Percentiles rank a stretch among this genome's conserved stretches.
Evolutionary conservation across 2,888 invertebrate species (phyloP).

Genomic region (Dyspetes luteomarginatus): DNA sequence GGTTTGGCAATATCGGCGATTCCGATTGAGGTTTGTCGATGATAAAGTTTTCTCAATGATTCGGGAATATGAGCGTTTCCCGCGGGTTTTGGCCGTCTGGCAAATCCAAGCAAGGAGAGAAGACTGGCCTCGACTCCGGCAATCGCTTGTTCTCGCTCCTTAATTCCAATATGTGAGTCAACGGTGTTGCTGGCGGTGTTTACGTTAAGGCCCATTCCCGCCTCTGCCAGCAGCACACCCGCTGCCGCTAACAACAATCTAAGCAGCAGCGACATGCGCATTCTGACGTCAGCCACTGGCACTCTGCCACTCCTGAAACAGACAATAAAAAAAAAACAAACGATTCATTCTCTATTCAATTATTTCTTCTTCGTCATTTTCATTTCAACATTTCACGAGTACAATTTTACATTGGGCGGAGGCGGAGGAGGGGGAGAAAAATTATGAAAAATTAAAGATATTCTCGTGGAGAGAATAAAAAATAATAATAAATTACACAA

Average conservation of each 20-base stretch:
- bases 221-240: constrained; percentile 77
- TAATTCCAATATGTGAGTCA: constrained; percentile 63
- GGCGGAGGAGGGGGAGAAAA: background rate
- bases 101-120: constrained; percentile 87
- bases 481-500: too few species aligned
- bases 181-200: constrained; percentile 80
- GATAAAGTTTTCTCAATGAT: constrained; percentile 92
- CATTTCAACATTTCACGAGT: background rate
- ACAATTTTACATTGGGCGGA: too few species aligned
- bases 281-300: constrained; percentile 80
- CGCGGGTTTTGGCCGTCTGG: constrained; percentile 85
- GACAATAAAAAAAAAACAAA: constrained; percentile 48
- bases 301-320: constrained; percentile 79
- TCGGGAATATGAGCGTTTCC: constrained; percentile 88
- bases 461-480: too few species aligned
- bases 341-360: background rate
- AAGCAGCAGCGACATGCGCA: constrained; percentile 82
- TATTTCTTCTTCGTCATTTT: background rate
- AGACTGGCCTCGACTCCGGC: constrained; percentile 86
- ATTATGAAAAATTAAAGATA: background rate
- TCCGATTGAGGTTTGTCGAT: constrained; percentile 87
- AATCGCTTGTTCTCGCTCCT: constrained; percentile 80
- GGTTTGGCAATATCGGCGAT: constrained; percentile 88
- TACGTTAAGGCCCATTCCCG: constrained; percentile 84
- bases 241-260: constrained; percentile 82